phyloP scores from a whole-genome alignment of 2,113 vertebrate genomes.

The Athene cunicularia region DNA sequence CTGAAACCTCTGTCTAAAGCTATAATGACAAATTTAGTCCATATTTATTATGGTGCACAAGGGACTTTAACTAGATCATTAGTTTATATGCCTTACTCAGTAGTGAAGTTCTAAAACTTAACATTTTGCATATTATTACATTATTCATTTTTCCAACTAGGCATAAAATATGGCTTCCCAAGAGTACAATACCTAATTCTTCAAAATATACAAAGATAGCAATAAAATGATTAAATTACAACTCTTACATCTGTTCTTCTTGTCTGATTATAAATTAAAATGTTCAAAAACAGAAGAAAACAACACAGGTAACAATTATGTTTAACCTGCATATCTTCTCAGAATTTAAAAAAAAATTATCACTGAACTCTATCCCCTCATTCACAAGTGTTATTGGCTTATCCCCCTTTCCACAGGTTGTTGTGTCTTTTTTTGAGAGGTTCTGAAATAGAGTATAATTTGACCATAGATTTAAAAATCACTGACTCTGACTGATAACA shows the following conservation, averaged over 20 bases:
- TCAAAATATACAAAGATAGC: constrained; percentile 89
- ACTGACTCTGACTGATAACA: constrained; percentile 38
- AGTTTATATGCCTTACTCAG: constrained; percentile 85
- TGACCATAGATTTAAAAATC: constrained; percentile 26
- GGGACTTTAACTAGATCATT: constrained; percentile 87
- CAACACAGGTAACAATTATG: constrained; percentile 73
- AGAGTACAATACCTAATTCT: constrained; percentile 87
- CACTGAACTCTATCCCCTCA: not conserved
- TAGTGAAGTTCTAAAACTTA: constrained; percentile 86
- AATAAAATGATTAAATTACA: constrained; percentile 89
- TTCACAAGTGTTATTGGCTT: not conserved
- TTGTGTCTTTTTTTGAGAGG: not conserved
- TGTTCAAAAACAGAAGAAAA: constrained; percentile 77
- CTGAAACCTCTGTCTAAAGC: constrained; percentile 87
- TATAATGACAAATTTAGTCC: constrained; percentile 90
- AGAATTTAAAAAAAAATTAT: constrained; percentile 4
- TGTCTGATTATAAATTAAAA: constrained; percentile 86
- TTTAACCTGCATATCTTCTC: constrained; percentile 54
- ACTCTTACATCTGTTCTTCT: constrained; percentile 87
- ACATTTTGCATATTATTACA: constrained; percentile 88
- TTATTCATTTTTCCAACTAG: constrained; percentile 89
- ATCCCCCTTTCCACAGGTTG: not conserved
- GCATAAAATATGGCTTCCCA: constrained; percentile 87
- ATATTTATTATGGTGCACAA: constrained; percentile 87
- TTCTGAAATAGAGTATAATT: not conserved